Percentiles rank a stretch among this genome's conserved stretches.
Conservation (phyloP, 2,797 vertebrate genomes). For the Lateolabrax maculatus region DNA sequence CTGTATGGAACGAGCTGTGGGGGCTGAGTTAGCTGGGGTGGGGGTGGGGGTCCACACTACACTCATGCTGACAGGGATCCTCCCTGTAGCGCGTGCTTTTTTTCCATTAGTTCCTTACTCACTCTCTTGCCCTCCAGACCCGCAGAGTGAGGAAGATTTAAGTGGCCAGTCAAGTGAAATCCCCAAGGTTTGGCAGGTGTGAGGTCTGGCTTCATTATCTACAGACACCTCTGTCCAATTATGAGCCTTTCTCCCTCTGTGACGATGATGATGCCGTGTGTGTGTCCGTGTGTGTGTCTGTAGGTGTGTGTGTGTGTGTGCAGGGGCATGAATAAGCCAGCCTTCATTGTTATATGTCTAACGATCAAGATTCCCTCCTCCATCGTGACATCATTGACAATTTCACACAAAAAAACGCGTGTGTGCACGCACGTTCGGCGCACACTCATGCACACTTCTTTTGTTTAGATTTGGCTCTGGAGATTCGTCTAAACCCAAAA, state of each 20-base stretch:
- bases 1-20: constrained; percentile 70
- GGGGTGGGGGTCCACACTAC: constrained; percentile 65
- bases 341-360: constrained; percentile 74
- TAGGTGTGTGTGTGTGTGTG: constrained; percentile 48
- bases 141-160: constrained; percentile 84
- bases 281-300: constrained; percentile 32
- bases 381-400: constrained; percentile 71
- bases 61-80: constrained; percentile 84
- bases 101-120: constrained; percentile 85
- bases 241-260: constrained; percentile 84
- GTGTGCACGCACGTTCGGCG: neutral
- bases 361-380: constrained; percentile 69
- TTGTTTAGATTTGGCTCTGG: constrained; percentile 50
- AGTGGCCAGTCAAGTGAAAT: constrained; percentile 88
- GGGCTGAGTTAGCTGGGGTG: constrained; percentile 57
- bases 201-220: constrained; percentile 90
- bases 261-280: constrained; percentile 77
- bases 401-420: constrained; percentile 27
- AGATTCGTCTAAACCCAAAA: constrained; percentile 24
- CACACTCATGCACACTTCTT: constrained; percentile 25
- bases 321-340: constrained; percentile 54
- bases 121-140: constrained; percentile 86
- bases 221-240: constrained; percentile 89
- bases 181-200: constrained; percentile 86
- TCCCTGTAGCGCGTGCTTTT: constrained; percentile 82